phyloP scores from a whole-genome alignment of 2,888 invertebrate genomes.

The Pollenia angustigena region DNA sequence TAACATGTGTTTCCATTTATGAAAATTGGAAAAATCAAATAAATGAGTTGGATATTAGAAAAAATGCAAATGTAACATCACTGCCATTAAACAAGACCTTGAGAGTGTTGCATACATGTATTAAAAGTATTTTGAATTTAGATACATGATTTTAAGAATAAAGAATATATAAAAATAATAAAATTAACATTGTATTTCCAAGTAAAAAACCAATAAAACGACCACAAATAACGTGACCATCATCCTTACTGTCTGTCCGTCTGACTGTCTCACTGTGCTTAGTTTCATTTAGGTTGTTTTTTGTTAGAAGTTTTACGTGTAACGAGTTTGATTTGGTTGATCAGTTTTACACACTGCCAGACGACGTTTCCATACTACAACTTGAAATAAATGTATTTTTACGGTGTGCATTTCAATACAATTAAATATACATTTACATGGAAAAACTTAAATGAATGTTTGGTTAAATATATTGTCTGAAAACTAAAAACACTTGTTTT shows the following conservation, averaged over 20 bases:
- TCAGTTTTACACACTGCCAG: conserved; percentile 44
- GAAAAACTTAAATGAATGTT: background rate
- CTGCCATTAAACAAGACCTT: conserved; percentile 59
- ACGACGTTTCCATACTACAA: conserved; percentile 32
- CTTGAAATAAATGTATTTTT: conserved; percentile 48
- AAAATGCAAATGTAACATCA: conserved; percentile 59
- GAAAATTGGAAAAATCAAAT: conserved; percentile 37
- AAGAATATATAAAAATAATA: conserved; percentile 43
- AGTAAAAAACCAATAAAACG: conserved; percentile 45
- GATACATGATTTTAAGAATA: conserved; percentile 36
- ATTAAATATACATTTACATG: conserved; percentile 45
- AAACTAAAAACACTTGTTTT: conserved; percentile 43
- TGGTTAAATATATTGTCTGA: background rate
- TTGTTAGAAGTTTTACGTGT: conserved; percentile 36
- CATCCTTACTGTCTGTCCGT: no score
- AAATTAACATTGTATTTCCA: conserved; percentile 54
- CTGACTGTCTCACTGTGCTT: conserved; percentile 1
- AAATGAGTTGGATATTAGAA: conserved; percentile 24
- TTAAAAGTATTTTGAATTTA: conserved; percentile 19
- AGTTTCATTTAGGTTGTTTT: conserved; percentile 26
- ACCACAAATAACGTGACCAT: conserved; percentile 64
- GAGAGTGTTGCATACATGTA: conserved; percentile 50
- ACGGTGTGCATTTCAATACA: conserved; percentile 38
- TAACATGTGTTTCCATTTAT: conserved; percentile 17
- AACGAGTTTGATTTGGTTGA: conserved; percentile 55